These are phyloP conservation scores for Periparus ater DNA, from an alignment of 2,797 vertebrate species.

Conservation along the genomic window DNA sequence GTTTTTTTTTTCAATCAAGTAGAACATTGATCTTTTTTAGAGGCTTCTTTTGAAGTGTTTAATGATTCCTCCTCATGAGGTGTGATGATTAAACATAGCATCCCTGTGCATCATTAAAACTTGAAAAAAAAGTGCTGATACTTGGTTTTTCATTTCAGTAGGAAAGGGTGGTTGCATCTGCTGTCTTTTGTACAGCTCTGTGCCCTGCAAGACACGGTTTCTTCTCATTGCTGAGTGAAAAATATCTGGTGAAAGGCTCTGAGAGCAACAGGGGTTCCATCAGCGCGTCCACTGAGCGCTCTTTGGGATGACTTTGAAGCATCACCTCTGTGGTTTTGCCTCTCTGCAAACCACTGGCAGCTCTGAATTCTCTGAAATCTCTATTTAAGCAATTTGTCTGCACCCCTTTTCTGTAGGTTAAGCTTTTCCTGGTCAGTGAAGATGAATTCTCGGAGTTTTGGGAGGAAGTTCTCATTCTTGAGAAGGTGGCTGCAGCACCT, in stretches of 20 bases:
- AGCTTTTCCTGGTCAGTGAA: background rate
- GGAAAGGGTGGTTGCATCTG: background rate
- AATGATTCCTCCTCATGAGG: background rate
- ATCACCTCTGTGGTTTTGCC: background rate
- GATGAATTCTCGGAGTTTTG: background rate
- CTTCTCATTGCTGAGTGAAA: background rate
- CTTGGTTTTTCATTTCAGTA: background rate
- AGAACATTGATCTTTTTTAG: background rate
- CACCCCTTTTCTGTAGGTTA: background rate
- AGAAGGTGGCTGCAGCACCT: rapidly evolving
- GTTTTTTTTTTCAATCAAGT: background rate
- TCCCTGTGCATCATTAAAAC: background rate
- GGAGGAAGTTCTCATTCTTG: rapidly evolving
- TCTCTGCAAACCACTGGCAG: background rate
- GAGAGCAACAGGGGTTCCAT: background rate
- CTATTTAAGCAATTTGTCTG: background rate
- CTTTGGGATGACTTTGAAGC: background rate
- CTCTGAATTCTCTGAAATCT: background rate
- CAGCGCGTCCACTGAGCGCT: rapidly evolving
- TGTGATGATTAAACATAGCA: background rate
- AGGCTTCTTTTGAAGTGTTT: background rate
- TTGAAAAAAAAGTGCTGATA: background rate
- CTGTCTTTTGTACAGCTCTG: background rate
- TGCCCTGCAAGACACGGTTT: background rate
- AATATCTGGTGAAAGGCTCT: background rate